Percentiles rank a stretch among this genome's conserved stretches.
These are phyloP conservation scores for Phalanger gymnotis DNA, from an alignment of 2,797 vertebrate genomes.

Conservation along the genomic window DNA sequence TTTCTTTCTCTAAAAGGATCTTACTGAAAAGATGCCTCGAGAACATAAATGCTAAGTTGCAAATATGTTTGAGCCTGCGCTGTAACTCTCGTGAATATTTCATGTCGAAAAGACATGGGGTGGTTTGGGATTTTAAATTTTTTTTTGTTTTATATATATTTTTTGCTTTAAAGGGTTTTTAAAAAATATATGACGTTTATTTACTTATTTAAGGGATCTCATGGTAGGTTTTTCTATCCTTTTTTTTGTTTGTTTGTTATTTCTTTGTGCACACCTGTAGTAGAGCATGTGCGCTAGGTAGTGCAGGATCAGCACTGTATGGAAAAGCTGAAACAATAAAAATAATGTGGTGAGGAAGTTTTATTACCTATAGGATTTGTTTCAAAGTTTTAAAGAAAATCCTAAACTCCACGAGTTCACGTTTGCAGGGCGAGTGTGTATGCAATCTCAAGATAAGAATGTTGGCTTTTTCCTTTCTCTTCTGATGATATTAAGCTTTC, in stretches of 20 bases:
- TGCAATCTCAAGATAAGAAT: not conserved
- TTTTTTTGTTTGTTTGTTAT: slow-evolving; percentile 89
- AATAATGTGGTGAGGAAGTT: slow-evolving; percentile 89
- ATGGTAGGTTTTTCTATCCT: slow-evolving; percentile 89
- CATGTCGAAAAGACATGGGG: slow-evolving; percentile 87
- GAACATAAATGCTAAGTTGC: slow-evolving; percentile 75
- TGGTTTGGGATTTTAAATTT: slow-evolving; percentile 58
- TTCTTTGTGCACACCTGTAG: slow-evolving; percentile 93
- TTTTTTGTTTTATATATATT: slow-evolving; percentile 86
- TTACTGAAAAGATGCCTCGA: slow-evolving; percentile 73
- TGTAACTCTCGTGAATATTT: slow-evolving; percentile 88
- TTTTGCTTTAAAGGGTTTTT: slow-evolving; percentile 88
- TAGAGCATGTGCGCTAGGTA: slow-evolving; percentile 91
- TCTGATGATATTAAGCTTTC: slow-evolving; percentile 3
- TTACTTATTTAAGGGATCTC: slow-evolving; percentile 96
- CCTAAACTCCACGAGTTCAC: not conserved
- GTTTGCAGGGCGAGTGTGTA: not conserved
- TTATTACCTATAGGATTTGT: slow-evolving; percentile 73
- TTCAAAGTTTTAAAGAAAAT: slow-evolving; percentile 66
- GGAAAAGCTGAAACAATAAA: slow-evolving; percentile 89
- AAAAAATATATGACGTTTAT: slow-evolving; percentile 95
- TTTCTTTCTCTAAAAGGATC: slow-evolving; percentile 73
- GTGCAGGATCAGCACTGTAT: slow-evolving; percentile 88
- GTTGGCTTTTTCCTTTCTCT: slow-evolving; percentile 23
- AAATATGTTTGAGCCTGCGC: slow-evolving; percentile 84